Conservation (phyloP, 2,888 invertebrate species). For the Macaria notata region DNA sequence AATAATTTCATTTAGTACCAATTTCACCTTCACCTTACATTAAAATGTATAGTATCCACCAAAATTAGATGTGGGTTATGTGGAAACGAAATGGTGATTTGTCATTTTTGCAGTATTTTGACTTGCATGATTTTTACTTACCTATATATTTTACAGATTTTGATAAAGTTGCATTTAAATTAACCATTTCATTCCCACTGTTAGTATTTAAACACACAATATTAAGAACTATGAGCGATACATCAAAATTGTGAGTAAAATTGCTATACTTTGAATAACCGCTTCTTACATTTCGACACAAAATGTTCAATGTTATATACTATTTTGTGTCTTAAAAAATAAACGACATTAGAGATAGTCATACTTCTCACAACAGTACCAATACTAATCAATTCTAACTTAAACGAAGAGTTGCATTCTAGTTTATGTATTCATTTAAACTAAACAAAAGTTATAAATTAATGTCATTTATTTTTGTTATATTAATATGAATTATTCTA, state of each 20-base stretch:
- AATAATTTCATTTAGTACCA: conserved; percentile 35
- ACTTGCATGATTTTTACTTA: too few species aligned
- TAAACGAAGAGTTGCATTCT: too few species aligned
- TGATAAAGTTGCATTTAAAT: too few species aligned
- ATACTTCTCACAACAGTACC: too few species aligned
- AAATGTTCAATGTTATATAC: conserved; percentile 20
- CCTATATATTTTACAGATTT: too few species aligned
- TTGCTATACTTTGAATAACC: conserved; percentile 8
- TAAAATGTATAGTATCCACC: conserved; percentile 38
- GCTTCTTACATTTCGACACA: conserved; percentile 22
- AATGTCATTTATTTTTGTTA: conserved; percentile 33
- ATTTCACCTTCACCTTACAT: conserved; percentile 66
- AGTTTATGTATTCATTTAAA: too few species aligned
- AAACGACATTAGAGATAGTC: conserved; percentile 2
- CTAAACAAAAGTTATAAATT: neutral
- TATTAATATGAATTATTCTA: conserved; percentile 39
- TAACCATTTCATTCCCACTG: conserved; percentile 44
- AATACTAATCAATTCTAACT: too few species aligned
- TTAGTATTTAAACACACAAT: conserved; percentile 66
- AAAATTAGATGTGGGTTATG: conserved; percentile 34
- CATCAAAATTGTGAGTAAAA: conserved; percentile 31
- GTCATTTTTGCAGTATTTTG: neutral
- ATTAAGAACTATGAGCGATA: conserved; percentile 45
- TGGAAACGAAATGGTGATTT: conserved; percentile 33
- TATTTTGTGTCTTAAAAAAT: conserved; percentile 26